phyloP scores from a whole-genome alignment of 2,113 vertebrate species.

The Oreocharis arfaki region DNA sequence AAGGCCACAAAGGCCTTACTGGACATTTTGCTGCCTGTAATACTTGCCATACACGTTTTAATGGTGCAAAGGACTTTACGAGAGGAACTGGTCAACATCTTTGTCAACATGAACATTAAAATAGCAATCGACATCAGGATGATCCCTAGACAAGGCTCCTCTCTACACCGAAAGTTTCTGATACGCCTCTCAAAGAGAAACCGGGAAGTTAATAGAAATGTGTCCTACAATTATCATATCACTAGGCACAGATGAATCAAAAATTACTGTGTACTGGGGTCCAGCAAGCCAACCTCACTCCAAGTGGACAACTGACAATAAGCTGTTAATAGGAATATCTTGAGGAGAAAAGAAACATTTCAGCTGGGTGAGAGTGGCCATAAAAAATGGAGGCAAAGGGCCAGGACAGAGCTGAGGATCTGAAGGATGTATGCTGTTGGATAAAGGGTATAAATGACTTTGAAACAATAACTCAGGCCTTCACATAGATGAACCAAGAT shows the following conservation, averaged over 20 bases:
- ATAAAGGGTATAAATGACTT: not conserved
- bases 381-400: accelerated
- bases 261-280: not conserved
- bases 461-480: not conserved
- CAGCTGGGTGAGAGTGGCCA: not conserved
- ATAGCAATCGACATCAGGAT: not conserved
- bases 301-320: not conserved
- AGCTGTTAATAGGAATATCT: not conserved
- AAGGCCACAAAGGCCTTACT: not conserved
- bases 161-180: not conserved
- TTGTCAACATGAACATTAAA: not conserved
- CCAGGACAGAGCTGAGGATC: not conserved
- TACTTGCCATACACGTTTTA: not conserved
- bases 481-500: not conserved
- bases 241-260: not conserved
- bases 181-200: not conserved
- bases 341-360: not conserved
- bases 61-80: not conserved
- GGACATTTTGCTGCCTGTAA: not conserved
- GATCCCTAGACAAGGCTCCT: not conserved
- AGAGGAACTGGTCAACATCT: not conserved
- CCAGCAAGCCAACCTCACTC: not conserved
- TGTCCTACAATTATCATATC: not conserved
- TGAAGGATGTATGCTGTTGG: not conserved
- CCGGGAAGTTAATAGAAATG: not conserved